Conservation (phyloP, 37 sponge, comb jelly and placozoan species). For the Axinella damicornis region DNA sequence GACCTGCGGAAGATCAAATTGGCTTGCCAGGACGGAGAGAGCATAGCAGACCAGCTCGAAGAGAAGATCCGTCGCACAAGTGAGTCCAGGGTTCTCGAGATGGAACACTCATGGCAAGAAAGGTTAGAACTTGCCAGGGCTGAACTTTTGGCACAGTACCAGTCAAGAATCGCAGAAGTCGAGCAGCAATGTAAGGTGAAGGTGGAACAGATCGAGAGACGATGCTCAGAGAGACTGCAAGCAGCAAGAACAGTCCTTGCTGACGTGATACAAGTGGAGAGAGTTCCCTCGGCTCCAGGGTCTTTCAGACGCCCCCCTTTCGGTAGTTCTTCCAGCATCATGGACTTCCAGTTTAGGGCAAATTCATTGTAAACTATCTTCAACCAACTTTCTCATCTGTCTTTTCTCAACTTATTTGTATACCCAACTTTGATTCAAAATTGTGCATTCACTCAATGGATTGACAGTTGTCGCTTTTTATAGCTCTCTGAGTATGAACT, state of each 20-base stretch:
- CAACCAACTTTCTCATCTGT: no score
- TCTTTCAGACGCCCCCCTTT: neutral
- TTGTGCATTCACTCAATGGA: no score
- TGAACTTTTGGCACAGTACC: slow-evolving; percentile 64
- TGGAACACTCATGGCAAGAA: slow-evolving; percentile 67
- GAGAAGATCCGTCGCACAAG: slow-evolving; percentile 63
- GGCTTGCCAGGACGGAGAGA: slow-evolving; percentile 40
- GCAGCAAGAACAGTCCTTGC: neutral
- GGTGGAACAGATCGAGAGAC: slow-evolving; percentile 48
- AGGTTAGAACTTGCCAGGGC: slow-evolving; percentile 54
- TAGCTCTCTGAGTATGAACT: no score
- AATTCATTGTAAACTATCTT: no score
- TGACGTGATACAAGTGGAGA: neutral
- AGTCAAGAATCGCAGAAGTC: slow-evolving; percentile 62
- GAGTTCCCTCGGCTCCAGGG: slow-evolving; percentile 1
- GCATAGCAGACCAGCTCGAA: slow-evolving; percentile 55
- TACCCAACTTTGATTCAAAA: no score
- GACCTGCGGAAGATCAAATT: slow-evolving; percentile 49
- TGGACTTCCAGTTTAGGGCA: no score
- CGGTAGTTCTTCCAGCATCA: no score
- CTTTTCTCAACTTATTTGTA: no score
- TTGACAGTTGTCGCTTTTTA: no score
- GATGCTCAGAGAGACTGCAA: slow-evolving; percentile 42
- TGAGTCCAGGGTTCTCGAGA: slow-evolving; percentile 27
- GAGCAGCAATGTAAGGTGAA: slow-evolving; percentile 50